Base-by-base conservation (phyloP, 2,888 invertebrate species). In the Hymenopus coronatus region DNA sequence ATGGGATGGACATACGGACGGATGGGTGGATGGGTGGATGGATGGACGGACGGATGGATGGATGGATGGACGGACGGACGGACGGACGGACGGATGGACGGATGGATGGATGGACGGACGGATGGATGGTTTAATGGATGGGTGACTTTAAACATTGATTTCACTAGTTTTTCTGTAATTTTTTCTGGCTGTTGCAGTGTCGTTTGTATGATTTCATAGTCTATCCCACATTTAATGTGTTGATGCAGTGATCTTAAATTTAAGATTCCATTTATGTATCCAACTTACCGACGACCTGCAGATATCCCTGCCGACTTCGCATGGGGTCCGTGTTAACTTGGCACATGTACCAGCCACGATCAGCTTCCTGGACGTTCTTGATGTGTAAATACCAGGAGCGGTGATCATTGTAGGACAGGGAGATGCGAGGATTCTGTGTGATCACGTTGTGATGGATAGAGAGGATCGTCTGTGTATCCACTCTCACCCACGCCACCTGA, bases 291-390 rank as follows among this genome's bases (percentile, higher is more conserved):
- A 98, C 97, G 91, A 98, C 98, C 94, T 98, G 97, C 70, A 98
- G 94, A 93, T 98, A 98, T 89, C 98, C 98, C 92, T 97, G 97
- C 89, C 97, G 95, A 90, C 97, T 97, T 91, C 97, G 95, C 98
- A 98, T 98, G n/a, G 98, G 98, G 93, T 98, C 97, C 0, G 98
- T 98, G 94, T 98, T 98, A 91, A 98, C 96, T 93, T 98, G 98
- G 93, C 98, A 98, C 98, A 98, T 98, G 93, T 96, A 98, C 97
- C 97, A 98, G 90, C 98, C 98, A 3, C 98, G 95, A 94, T 98
- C 98, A 84, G 96, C 95, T 93, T 98, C 98, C 92, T 97, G 97
- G 54, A 97, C 97, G 92, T 96, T 96, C 93, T 97, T 97, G 93
- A 98, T 97, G 93, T 98, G 98, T 90, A 98, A 95, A 93, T 97